Evolutionary conservation across 2,113 vertebrate species (phyloP).

Genomic region (Rhipidura dahli): DNA sequence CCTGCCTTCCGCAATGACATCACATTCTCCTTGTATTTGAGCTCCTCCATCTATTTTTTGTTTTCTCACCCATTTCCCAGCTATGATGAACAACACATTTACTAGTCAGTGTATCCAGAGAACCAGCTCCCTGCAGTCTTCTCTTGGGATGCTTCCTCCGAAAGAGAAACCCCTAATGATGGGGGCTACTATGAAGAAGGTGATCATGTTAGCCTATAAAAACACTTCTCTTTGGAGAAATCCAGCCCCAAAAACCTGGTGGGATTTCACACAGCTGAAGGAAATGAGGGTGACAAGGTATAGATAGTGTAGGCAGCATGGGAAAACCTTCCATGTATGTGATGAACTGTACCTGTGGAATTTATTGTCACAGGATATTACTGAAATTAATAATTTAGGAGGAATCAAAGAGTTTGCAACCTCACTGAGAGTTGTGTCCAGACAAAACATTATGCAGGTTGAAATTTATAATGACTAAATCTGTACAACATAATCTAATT

Average conservation of each 20-base stretch:
- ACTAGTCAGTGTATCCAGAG: not conserved
- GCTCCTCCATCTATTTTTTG: not conserved
- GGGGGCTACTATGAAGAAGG: not conserved
- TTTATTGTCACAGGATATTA: conserved; percentile 26
- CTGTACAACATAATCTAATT: conserved; percentile 63
- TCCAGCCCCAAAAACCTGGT: not conserved
- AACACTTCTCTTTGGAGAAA: not conserved
- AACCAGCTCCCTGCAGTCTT: not conserved
- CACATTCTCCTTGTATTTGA: not conserved
- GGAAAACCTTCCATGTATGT: not conserved
- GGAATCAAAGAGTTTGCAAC: conserved; percentile 56
- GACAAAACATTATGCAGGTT: conserved; percentile 47
- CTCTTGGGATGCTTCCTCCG: not conserved
- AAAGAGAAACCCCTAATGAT: not conserved
- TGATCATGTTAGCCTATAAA: not conserved
- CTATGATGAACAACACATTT: not conserved
- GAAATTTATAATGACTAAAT: conserved; percentile 61
- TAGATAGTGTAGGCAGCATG: not conserved
- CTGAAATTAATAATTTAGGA: conserved; percentile 36
- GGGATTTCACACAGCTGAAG: not conserved
- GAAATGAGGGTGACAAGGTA: not conserved
- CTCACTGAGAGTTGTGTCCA: conserved; percentile 41
- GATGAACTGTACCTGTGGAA: not conserved
- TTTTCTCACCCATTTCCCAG: not conserved
- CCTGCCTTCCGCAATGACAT: not conserved